Conservation (phyloP, 2,113 vertebrate species). For the Sardina pilchardus region DNA sequence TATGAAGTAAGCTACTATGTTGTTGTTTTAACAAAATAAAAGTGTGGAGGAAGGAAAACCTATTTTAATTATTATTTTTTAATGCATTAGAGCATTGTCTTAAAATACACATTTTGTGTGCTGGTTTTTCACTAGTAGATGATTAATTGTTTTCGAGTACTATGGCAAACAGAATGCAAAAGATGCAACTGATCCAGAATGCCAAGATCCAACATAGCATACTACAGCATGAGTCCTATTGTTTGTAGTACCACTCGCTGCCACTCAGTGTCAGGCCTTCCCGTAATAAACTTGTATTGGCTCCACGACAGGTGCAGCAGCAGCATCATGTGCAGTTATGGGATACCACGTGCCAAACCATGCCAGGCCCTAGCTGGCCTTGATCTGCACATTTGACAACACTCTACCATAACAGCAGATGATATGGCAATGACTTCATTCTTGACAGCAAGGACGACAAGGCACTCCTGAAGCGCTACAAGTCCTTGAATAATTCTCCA, state of each 20-base stretch:
- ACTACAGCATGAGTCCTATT: not conserved
- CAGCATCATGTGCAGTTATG: not conserved
- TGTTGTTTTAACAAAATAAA: no score
- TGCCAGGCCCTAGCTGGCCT: not conserved
- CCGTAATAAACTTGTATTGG: not conserved
- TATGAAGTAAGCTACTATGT: no score
- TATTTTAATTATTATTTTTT: not conserved
- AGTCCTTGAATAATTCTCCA: slow-evolving; percentile 21
- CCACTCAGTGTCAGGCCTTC: not conserved
- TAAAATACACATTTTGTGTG: no score
- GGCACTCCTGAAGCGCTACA: not conserved
- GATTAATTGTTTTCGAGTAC: no score
- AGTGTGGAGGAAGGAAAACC: not conserved
- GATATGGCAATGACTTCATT: slow-evolving; percentile 13
- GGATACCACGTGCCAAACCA: not conserved
- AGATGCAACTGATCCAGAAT: no score
- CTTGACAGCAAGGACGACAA: slow-evolving; percentile 8
- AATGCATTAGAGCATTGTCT: no score
- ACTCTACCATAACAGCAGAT: not conserved
- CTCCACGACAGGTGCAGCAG: not conserved
- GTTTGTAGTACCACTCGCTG: not conserved
- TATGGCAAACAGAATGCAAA: no score
- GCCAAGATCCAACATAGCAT: no score
- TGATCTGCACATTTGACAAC: not conserved
- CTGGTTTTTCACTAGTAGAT: no score